Evolutionary conservation across 2,797 vertebrate genomes (phyloP), one percentile per base, ranked within the genome.

Genomic region (Zalophus californianus): DNA sequence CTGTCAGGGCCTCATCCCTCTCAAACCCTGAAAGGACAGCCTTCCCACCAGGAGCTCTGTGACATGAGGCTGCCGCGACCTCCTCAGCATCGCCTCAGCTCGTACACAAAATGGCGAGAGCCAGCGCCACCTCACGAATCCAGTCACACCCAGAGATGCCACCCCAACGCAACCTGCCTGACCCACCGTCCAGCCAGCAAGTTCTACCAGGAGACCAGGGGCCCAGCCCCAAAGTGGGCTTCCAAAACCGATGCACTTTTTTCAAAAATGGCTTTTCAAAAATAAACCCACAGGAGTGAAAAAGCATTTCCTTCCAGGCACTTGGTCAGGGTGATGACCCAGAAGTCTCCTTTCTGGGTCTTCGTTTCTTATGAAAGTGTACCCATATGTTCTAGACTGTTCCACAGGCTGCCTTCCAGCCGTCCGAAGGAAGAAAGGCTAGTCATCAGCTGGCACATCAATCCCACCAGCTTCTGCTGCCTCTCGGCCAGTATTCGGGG

Each of bases 281-380:
- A 87, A 85, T 44, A 73, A 94, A 60, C 58, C 82, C 75, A 72
- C 16, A 38, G 12, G 8, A 16, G 9, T 60, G 64, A 79, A 27
- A 70, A 91, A 56, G 62, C 64, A 85, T 38, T 96, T 95, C 78
- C 90, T 96, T 68, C 56, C 77, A 95, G 82, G 52, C 27, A 41
- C 52, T 62, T 0, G 25, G 62, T 60, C 48, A 89, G 90, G 58
- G 58, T 32, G 13, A 62, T 2, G 52, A 48, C 29, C 93, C 83
- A 72, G 85, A 66, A 78, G 72, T 52, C 70, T 77, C 50, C 27
- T 82, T 62, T 50, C 87, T 16, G 48, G n/a, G 64, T 89, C 64
- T 95, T 32, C 60, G 52, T 60, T 75, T 93, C 86, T 66, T 29
- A 52, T 50, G 50, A 38, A 80, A 70, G 79, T 12, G 5, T 29